Conservation (phyloP, 2,113 vertebrate genomes). For the Erythrocebus patas region DNA sequence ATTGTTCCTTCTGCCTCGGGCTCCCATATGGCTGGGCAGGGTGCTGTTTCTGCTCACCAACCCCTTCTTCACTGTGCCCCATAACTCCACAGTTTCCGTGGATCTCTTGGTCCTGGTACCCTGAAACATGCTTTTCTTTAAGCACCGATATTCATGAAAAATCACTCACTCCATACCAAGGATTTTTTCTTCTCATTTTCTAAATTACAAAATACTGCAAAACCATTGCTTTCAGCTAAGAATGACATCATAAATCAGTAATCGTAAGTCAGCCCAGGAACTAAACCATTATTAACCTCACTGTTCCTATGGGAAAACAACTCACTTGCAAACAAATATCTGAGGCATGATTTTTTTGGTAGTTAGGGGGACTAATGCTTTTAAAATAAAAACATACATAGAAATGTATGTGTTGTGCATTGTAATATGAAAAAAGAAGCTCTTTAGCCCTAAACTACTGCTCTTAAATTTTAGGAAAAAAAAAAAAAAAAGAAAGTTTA, state of each 20-base stretch:
- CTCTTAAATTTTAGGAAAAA: neutral
- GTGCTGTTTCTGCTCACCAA: neutral
- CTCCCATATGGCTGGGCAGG: neutral
- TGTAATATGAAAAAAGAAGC: neutral
- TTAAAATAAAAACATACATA: neutral
- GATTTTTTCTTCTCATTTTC: neutral
- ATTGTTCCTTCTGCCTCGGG: neutral
- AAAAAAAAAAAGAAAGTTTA: neutral
- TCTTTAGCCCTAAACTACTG: neutral
- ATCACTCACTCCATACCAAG: neutral
- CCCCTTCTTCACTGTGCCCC: accelerated
- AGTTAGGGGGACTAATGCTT: neutral
- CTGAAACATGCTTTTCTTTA: neutral
- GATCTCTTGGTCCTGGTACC: neutral
- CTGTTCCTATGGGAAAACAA: neutral
- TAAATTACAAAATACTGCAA: neutral
- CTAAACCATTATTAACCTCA: neutral
- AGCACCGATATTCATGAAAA: neutral
- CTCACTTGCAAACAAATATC: constrained; percentile 28
- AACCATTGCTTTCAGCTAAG: neutral
- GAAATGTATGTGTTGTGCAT: neutral
- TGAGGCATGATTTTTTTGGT: neutral
- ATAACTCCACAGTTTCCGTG: neutral
- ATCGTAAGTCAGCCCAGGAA: neutral
- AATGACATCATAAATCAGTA: neutral